Base-by-base conservation (phyloP, 1,140 invertebrate species). In the Papilio machaon region DNA sequence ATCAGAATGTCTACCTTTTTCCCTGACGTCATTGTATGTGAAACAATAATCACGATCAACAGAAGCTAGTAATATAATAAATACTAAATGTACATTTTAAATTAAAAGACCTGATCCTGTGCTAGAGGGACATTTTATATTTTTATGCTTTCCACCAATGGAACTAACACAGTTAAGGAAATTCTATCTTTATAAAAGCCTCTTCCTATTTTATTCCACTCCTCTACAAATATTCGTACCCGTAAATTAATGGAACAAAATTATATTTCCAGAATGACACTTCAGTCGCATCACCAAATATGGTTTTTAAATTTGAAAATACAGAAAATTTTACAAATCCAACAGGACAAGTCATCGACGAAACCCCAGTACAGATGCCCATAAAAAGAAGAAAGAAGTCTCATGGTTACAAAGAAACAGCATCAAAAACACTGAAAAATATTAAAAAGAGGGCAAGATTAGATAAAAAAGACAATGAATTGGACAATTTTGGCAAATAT, bases 401-500 rank as follows among this genome's bases (percentile, higher is more conserved):
- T n/a, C 54, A 6, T n/a, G n/a, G 17, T 58, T n/a, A 58, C 17
- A 58, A 8, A 58, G 54, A 58, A 19, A n/a, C 17, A 6, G 9
- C 54, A 5, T 19, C 54, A 58, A 58, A n/a, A 8, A 58, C 17
- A 58, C 54, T n/a, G 54, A 17, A 58, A 19, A n/a, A 19, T 8
- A n/a, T 58, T 58, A 8, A 58, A 58, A 58, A 58, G n/a, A 58
- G 54, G 6, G 17, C n/a, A 8, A 58, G 17, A n/a, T 58, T 58
- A 58, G 7, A 8, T 17, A 58, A 58, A 58, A n/a, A 17, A 17
- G 17, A n/a, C 54, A 17, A n/a, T 58, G 54, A 58, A n/a, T 58
- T 58, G 54, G 17, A 58, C 54, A 58, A n/a, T 58, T 58, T 58
- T 58, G 54, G 54, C 54, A 58, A 58, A 58, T 58, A 58, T 7